A percentile compares a stretch with the other conserved stretches of the same genome.
phyloP scores from a whole-genome alignment of 2,888 invertebrate genomes.

The Darwinula stevensoni region DNA sequence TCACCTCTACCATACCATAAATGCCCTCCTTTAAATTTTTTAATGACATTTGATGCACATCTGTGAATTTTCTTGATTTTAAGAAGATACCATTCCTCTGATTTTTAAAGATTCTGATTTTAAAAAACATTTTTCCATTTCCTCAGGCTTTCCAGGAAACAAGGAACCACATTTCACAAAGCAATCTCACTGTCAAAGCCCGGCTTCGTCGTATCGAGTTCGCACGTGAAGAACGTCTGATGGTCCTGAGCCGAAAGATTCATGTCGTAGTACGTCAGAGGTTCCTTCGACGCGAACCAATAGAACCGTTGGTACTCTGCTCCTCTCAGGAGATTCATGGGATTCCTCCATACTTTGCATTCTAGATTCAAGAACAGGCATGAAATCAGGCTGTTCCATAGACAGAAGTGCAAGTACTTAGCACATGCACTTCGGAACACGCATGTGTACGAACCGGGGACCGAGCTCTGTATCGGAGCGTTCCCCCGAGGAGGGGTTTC shows the following conservation, averaged over 20 bases:
- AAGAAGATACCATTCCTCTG: too few relatives aligned
- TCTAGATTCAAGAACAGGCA: slow-evolving; percentile 20
- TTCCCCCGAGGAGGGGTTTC: slow-evolving; percentile 4
- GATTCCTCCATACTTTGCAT: slow-evolving; percentile 90
- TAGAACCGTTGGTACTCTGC: slow-evolving; percentile 89
- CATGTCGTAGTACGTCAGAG: slow-evolving; percentile 95
- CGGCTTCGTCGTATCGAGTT: slow-evolving; percentile 51
- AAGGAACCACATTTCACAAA: slow-evolving; percentile 1
- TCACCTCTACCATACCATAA: too few relatives aligned
- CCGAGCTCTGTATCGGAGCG: neutral
- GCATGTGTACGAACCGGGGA: neutral
- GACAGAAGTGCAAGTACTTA: too few relatives aligned
- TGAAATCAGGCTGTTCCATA: too few relatives aligned
- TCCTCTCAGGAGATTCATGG: slow-evolving; percentile 72
- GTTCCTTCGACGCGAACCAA: slow-evolving; percentile 67
- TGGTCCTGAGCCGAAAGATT: slow-evolving; percentile 96
- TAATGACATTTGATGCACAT: too few relatives aligned
- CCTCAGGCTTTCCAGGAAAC: neutral
- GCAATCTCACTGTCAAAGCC: slow-evolving; percentile 50
- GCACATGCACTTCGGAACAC: too few relatives aligned
- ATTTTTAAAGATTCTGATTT: too few relatives aligned
- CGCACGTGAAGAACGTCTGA: slow-evolving; percentile 80
- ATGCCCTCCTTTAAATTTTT: too few relatives aligned
- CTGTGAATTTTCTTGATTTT: too few relatives aligned
- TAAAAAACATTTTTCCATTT: too few relatives aligned